Evolutionary conservation across 2,113 vertebrate genomes (phyloP).

Genomic region (Anser brachyrhynchus): DNA sequence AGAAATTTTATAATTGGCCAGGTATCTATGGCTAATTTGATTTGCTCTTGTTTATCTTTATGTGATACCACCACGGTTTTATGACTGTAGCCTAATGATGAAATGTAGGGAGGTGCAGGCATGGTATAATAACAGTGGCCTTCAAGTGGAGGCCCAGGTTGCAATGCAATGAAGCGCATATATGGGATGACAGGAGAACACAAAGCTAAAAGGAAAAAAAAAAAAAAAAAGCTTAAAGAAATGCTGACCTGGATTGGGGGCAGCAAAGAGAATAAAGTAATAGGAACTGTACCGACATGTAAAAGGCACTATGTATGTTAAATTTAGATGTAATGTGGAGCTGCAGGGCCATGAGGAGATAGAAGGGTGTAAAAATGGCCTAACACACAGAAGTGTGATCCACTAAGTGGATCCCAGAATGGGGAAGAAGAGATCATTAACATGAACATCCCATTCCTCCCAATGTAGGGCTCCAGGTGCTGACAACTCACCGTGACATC

Average conservation of each 20-base stretch:
- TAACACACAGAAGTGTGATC: not conserved
- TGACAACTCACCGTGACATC: not conserved
- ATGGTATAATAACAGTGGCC: no score
- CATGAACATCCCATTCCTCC: not conserved
- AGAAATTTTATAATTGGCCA: not conserved
- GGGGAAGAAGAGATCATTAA: not conserved
- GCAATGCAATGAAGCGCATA: accelerated
- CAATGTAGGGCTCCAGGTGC: not conserved
- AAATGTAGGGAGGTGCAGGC: not conserved
- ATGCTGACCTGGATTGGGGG: not conserved
- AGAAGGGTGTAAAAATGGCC: accelerated
- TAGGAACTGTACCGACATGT: not conserved
- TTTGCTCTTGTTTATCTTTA: accelerated
- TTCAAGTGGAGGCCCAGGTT: not conserved
- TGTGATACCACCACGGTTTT: not conserved
- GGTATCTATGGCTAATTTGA: not conserved
- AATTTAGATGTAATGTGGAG: not conserved
- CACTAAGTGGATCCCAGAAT: not conserved
- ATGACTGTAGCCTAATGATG: not conserved
- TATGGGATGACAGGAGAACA: not conserved
- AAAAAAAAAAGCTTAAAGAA: not conserved
- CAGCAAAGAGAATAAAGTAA: not conserved
- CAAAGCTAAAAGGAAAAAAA: not conserved
- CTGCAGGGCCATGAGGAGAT: not conserved
- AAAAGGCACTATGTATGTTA: not conserved